phyloP scores from a whole-genome alignment of 2,888 invertebrate species.

The Ecdyonurus torrentis region DNA sequence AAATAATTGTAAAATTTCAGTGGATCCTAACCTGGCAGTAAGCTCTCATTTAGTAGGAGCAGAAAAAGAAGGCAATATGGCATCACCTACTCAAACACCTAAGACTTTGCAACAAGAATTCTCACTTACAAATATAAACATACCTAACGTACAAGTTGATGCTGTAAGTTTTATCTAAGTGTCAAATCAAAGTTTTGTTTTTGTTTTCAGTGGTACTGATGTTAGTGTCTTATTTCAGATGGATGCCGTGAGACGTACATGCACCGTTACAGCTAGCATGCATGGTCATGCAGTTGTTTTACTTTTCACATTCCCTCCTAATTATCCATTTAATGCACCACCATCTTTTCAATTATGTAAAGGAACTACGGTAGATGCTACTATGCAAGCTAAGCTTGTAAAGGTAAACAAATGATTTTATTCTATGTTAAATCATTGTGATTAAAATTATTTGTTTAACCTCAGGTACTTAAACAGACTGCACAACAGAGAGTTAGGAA shows the following conservation, averaged over 20 bases:
- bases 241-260: conserved; percentile 38
- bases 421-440: not conserved
- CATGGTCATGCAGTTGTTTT: conserved; percentile 36
- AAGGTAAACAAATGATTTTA: conserved; percentile 32
- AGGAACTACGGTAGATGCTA: conserved; percentile 50
- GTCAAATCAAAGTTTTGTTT: too few relatives aligned
- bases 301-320: conserved; percentile 50
- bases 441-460: conserved; percentile 8
- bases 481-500: conserved; percentile 69
- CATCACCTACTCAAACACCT: conserved; percentile 28
- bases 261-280: conserved; percentile 36
- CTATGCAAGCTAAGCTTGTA: conserved; percentile 51
- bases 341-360: conserved; percentile 47
- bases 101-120: conserved; percentile 57
- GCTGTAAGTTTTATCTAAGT: conserved; percentile 20
- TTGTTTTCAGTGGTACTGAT: not conserved
- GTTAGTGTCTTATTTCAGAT: conserved; percentile 23
- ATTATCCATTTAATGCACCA: conserved; percentile 51
- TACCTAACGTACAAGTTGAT: conserved; percentile 46
- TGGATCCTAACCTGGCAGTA: conserved; percentile 19
- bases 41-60: conserved; percentile 12
- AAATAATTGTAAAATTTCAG: too few relatives aligned
- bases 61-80: conserved; percentile 15
- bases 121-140: conserved; percentile 54
- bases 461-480: conserved; percentile 49